phyloP scores from a whole-genome alignment of 2,888 invertebrate genomes.

The Stenchaetothrips biformis region DNA sequence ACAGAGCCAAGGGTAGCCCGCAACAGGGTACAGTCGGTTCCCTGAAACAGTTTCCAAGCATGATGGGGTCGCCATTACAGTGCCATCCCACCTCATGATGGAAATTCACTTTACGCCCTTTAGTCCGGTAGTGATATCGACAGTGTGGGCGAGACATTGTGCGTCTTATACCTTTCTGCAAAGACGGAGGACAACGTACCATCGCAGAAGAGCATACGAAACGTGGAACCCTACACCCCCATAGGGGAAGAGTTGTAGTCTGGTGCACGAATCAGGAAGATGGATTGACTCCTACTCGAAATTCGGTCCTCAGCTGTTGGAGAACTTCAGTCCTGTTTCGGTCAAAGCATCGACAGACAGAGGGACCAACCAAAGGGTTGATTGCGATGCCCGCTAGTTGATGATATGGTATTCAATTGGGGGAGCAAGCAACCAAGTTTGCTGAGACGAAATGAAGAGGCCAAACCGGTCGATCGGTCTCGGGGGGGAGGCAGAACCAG shows the following conservation, averaged over 20 bases:
- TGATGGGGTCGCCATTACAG: not conserved
- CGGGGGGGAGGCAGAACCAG: too few species aligned
- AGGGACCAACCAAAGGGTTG: not conserved
- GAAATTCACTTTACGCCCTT: not conserved
- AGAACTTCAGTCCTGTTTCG: too few species aligned
- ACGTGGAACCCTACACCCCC: not conserved
- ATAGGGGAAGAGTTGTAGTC: not conserved
- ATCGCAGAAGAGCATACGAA: not conserved
- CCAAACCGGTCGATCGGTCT: not conserved
- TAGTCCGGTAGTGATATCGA: not conserved
- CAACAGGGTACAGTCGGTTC: not conserved
- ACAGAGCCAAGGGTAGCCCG: not conserved
- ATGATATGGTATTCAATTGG: conserved; percentile 12
- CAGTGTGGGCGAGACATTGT: too few species aligned
- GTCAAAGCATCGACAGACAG: not conserved
- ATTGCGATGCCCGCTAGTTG: not conserved
- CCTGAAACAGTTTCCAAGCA: not conserved
- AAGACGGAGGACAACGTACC: too few species aligned
- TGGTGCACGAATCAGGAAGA: too few species aligned
- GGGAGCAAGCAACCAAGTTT: not conserved
- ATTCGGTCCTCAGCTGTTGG: too few species aligned
- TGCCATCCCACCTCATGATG: too few species aligned
- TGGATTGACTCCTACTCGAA: too few species aligned
- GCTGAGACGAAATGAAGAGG: not conserved
- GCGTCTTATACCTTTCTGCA: too few species aligned